Evolutionary conservation across 1,140 invertebrate genomes (phyloP), one percentile per base, ranked within the genome.

Genomic region (Portunus trituberculatus): DNA sequence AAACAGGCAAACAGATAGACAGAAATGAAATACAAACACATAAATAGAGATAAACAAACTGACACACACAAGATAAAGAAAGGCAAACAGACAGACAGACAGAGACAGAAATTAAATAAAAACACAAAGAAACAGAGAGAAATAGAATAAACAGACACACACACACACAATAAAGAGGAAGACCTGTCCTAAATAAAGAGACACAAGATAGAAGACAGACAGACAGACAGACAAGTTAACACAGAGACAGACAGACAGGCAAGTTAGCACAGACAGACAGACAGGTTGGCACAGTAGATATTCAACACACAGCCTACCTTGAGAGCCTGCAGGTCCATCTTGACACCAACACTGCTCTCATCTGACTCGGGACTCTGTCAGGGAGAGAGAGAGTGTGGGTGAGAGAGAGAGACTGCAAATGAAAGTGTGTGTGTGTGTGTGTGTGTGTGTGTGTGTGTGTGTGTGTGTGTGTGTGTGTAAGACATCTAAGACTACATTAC

Each of bases 331-430:
- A 94, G 89, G 32, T 94, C 93, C 87, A 94, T 84, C 45, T 90
- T 91, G 52, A 29, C 45, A 14, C 89, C 89, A 39, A 82, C 93
- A 59, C 39, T 39, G 76, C 76, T 16, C 39, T 94, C 93, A 83
- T 94, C 93, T 94, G 67, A 14, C 39, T 94, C 93, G 25, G 93
- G 93, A 94, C 93, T 94, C 93, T 94, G 93, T 6, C 48, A 91
- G 45, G 20, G 8, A 89, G 39, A 76, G 67, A 76, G 20, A 76
- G 67, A 76, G 20, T 3, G 67, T n/a, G 20, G 0, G 67, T n/a
- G 67, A 76, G n/a, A 76, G 20, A 8, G 67, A 76, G 67, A 76
- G 20, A 59, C 39, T 39, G 39, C 39, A 39, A 6, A 1, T 39
- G 39, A 6, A 39, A n/a, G n/a, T n/a, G n/a, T n/a, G n/a, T n/a